Percentiles rank a stretch among this genome's conserved stretches.
Conservation (phyloP, 2,888 invertebrate genomes). For the Ceriagrion tenellum region DNA sequence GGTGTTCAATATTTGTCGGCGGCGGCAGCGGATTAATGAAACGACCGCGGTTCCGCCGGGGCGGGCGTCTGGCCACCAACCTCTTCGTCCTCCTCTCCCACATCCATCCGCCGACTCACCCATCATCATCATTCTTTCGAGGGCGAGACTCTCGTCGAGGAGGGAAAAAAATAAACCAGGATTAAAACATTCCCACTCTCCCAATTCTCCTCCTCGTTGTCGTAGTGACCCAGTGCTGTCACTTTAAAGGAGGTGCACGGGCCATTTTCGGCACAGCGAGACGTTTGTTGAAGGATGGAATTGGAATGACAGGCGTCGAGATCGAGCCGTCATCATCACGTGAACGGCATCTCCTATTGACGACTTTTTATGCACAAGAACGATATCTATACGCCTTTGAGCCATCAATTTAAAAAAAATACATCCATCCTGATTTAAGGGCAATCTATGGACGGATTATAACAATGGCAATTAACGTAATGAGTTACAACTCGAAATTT, state of each 20-base stretch:
- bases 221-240: conserved; percentile 41
- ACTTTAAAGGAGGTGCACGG: not conserved
- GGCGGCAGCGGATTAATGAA: conserved; percentile 57
- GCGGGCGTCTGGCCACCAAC: not conserved
- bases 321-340: not conserved
- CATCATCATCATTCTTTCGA: not conserved
- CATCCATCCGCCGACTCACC: not conserved
- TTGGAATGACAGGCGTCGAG: not conserved
- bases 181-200: not conserved
- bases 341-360: too few relatives aligned
- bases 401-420: too few relatives aligned
- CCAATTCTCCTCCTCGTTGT: not conserved
- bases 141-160: not conserved
- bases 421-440: too few relatives aligned
- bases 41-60: not conserved
- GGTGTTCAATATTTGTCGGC: conserved; percentile 42
- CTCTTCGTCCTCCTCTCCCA: too few relatives aligned
- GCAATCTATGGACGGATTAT: too few relatives aligned
- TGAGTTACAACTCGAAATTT: too few relatives aligned
- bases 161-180: not conserved
- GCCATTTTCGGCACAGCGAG: not conserved
- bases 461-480: too few relatives aligned
- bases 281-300: not conserved
- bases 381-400: too few relatives aligned
- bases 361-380: too few relatives aligned